Evolutionary conservation across 2,113 vertebrate genomes (phyloP), one percentile per base, ranked within the genome.

Genomic region (Psittacara wagleri): DNA sequence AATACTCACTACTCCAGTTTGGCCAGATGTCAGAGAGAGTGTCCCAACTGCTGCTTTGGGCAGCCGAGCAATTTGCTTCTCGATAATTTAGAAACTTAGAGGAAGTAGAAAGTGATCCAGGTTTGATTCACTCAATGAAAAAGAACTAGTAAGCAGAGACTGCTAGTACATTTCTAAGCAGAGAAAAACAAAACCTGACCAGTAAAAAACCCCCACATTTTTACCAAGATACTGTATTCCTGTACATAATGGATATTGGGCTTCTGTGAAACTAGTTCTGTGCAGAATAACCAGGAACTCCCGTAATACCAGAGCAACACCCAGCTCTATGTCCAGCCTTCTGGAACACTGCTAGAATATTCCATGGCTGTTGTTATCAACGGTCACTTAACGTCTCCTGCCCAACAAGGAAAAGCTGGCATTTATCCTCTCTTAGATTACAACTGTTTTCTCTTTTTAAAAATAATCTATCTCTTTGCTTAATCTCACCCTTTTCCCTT

Each of bases 1-100:
- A 55, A n/a, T 49, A 89, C 80, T 94, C 83, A 80, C 80, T 92
- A 61, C 76, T 95, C 95, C 86, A 95, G 91, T 92, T 92, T 74
- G 74, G 57, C 69, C 63, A 83, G 83, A 52, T 87, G 83, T 83
- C 86, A 82, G 31, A 83, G 46, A 25, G 54, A 70, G 61, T 72
- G 80, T 86, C 88, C 86, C 69, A 93, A 9, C 39, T 75, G 22
- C 61, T 52, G 72, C 63, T 91, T 24, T 52, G 54, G 51, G 63
- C 72, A 90, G 37, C 55, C 11, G 11, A 92, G 72, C 54, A 81
- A 88, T 61, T 23, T 91, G 57, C 57, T 66, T 86, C 90, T 95
- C 49, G 57, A 3, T 52, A 68, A 62, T 55, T 55, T 51, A 39
- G 41, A 29, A 70, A 75, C 46, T 83, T 39, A 6, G 23, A 72